Base-by-base conservation (phyloP, 2,113 vertebrate species). In the Eolophus roseicapilla region DNA sequence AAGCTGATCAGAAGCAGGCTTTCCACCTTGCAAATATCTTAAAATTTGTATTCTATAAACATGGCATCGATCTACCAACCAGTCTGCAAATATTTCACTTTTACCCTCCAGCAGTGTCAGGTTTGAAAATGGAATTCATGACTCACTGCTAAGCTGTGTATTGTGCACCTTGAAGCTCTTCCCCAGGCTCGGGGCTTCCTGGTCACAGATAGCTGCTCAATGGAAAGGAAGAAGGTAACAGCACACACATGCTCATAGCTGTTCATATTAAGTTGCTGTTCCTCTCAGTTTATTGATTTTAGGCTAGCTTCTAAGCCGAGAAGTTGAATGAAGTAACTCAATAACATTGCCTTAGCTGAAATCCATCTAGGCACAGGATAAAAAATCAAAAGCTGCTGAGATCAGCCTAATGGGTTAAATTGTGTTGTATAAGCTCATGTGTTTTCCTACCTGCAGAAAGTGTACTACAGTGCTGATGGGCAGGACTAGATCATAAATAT, bases 231-330 rank as follows among this genome's bases (percentile, higher is more conserved):
- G 5, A 19, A 6, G 21, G 11, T 31, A 83, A 24, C 21, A 77
- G 16, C 47, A 35, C n/a, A 24, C 10, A 41, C 1, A 1, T 21
- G 15, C 29, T 47, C 16, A 6, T 17, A 27, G 39, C 0, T 52
- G 10, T 55, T 86, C 60, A 19, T 50, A 18, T 43, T 53, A 77
- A 53, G 15, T 46, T 7, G 1, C 14, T 62, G 13, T 29, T 83
- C 18, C 59, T 60, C 47, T 71, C 27, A 17, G 13, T 37, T 43
- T 53, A 21, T 37, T 75, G 43, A 77, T 85, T 88, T 88, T 37
- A 25, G 28, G 14, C 29, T 68, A n/a, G 17, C 6, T 87, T 64
- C 41, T 74, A 92, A 92, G 35, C 11, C 39, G 39, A 75, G 27
- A 46, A 86, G 37, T 24, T 9, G 5, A 83, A 79, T 43, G 24